These are phyloP conservation scores for Galeruca laticollis DNA, from an alignment of 2,888 invertebrate species.

Conservation along the genomic window DNA sequence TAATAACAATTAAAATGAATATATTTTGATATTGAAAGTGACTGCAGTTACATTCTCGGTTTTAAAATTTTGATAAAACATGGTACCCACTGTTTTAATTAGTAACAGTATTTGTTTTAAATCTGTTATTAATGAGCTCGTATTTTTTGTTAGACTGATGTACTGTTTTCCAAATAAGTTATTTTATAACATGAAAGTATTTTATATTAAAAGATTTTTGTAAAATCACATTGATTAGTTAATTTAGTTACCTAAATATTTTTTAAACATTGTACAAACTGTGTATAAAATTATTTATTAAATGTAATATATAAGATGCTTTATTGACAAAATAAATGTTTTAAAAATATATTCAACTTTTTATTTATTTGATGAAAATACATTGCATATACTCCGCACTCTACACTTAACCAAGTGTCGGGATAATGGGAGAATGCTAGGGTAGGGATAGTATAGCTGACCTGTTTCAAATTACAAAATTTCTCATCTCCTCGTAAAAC, in stretches of 20 bases:
- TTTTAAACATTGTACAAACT: conserved; percentile 33
- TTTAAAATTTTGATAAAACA: too few species aligned
- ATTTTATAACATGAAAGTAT: conserved; percentile 42
- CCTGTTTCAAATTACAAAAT: too few species aligned
- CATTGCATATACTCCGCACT: too few species aligned
- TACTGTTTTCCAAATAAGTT: conserved; percentile 18
- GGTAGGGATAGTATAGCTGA: too few species aligned
- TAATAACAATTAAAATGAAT: not conserved
- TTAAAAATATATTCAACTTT: not conserved
- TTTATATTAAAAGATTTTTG: conserved; percentile 51
- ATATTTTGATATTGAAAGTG: not conserved
- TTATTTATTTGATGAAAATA: not conserved
- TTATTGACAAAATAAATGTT: conserved; percentile 38
- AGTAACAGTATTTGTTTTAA: conserved; percentile 39
- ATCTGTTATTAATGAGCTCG: conserved; percentile 17
- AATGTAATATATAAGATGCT: conserved; percentile 38
- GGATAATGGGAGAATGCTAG: too few species aligned
- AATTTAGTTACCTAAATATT: conserved; percentile 40
- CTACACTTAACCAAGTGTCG: too few species aligned
- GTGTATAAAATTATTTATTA: conserved; percentile 41
- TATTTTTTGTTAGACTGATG: conserved; percentile 45
- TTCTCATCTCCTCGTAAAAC: too few species aligned
- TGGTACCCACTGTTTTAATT: conserved; percentile 29
- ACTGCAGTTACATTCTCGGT: not conserved
- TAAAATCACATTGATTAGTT: conserved; percentile 53